phyloP scores from a whole-genome alignment of 2,113 vertebrate genomes.

The Apteryx mantelli region DNA sequence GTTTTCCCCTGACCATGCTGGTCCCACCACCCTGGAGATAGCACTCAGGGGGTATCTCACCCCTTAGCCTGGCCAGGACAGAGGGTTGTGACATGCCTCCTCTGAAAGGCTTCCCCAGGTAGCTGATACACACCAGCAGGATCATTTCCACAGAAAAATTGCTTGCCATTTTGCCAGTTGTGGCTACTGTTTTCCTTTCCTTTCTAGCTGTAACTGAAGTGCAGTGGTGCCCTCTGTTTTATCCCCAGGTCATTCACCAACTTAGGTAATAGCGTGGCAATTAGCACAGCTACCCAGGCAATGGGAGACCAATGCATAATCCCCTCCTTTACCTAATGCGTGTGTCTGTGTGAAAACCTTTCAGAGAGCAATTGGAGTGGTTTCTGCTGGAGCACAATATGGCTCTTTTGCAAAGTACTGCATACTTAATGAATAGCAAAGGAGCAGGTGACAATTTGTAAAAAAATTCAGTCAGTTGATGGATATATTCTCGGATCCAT shows the following conservation, averaged over 20 bases:
- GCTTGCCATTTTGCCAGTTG: neutral
- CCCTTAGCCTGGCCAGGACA: fast-evolving
- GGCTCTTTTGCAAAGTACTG: neutral
- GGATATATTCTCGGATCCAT: neutral
- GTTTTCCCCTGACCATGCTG: neutral
- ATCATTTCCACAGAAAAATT: neutral
- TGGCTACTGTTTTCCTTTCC: neutral
- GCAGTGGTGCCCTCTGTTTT: neutral
- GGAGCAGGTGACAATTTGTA: neutral
- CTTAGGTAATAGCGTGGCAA: neutral
- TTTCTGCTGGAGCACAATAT: neutral
- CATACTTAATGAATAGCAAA: neutral
- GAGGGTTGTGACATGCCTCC: neutral
- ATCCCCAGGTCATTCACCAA: neutral
- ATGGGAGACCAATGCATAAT: neutral
- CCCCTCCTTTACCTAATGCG: neutral
- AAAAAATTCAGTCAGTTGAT: neutral
- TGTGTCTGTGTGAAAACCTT: neutral
- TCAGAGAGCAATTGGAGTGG: neutral
- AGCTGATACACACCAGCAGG: fast-evolving
- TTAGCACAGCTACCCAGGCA: neutral
- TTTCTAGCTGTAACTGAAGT: neutral
- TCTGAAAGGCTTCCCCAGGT: neutral
- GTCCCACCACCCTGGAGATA: neutral
- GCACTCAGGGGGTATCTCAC: fast-evolving